These are phyloP conservation scores for Phalacrocorax aristotelis DNA, from an alignment of 2,113 vertebrate genomes.

Conservation along the genomic window DNA sequence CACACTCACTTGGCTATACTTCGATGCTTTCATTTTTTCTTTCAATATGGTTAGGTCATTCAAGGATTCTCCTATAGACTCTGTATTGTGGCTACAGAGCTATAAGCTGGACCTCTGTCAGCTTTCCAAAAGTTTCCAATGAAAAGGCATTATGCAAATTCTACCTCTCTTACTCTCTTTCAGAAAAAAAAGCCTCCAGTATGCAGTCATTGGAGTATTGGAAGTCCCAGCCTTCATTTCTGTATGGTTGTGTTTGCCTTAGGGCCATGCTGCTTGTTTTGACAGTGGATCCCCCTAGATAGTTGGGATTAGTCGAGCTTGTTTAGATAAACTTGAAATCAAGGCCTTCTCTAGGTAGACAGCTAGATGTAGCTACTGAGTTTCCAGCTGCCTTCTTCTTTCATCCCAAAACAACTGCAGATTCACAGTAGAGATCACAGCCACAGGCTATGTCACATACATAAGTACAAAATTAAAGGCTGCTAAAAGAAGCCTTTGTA, in stretches of 20 bases:
- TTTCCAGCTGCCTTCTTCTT: conserved; percentile 95
- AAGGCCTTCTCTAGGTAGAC: conserved; percentile 92
- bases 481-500: conserved; percentile 83
- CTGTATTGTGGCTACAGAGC: conserved; percentile 81
- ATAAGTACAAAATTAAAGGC: conserved; percentile 85
- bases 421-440: conserved; percentile 88
- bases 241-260: conserved; percentile 95
- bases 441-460: conserved; percentile 86
- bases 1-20: conserved; percentile 85
- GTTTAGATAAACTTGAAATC: conserved; percentile 99
- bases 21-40: conserved; percentile 83
- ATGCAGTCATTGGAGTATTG: conserved; percentile 82
- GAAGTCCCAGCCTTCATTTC: conserved; percentile 87
- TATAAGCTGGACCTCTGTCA: conserved; percentile 86
- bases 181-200: conserved; percentile 79
- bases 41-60: conserved; percentile 87
- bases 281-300: conserved; percentile 99
- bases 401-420: conserved; percentile 92
- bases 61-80: conserved; percentile 88
- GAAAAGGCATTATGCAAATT: conserved; percentile 99
- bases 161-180: conserved; percentile 83
- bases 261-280: conserved; percentile 99
- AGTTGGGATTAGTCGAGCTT: conserved; percentile 99
- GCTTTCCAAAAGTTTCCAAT: conserved; percentile 89
- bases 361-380: conserved; percentile 90